A percentile compares a stretch with the other conserved stretches of the same genome.
Evolutionary conservation across 2,888 invertebrate genomes (phyloP).

Genomic region (Nasonovia ribisnigri): DNA sequence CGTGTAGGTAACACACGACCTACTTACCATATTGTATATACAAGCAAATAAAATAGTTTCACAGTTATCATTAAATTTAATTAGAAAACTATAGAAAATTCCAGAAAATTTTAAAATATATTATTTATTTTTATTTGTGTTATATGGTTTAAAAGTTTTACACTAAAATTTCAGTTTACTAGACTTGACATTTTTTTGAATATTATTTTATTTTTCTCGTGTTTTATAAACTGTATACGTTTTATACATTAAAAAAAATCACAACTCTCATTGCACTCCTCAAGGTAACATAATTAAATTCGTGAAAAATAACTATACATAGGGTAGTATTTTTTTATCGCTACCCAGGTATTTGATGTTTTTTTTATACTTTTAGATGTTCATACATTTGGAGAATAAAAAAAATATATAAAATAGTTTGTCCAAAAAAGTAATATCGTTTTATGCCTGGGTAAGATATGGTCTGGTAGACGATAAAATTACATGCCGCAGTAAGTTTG

Average conservation of each 20-base stretch:
- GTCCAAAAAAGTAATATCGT: not conserved
- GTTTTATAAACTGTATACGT: not conserved
- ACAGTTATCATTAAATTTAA: not conserved
- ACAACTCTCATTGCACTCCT: not conserved
- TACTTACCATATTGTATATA: not conserved
- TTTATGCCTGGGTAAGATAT: not conserved
- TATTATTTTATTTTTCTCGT: not conserved
- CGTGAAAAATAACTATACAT: not conserved
- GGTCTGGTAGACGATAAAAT: not conserved
- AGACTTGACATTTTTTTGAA: not conserved
- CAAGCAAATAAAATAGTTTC: not conserved
- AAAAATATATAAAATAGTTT: not conserved
- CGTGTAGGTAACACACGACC: not conserved
- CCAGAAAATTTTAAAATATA: not conserved
- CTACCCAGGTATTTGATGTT: not conserved
- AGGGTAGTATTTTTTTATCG: not conserved
- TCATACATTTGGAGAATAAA: not conserved
- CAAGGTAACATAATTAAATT: not conserved
- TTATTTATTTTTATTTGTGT: not conserved
- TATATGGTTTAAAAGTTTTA: not conserved
- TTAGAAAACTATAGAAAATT: not conserved
- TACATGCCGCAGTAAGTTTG: not conserved
- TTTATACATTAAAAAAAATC: not conserved
- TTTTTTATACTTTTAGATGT: not conserved
- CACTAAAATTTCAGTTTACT: not conserved